Base-by-base conservation (phyloP, 2,113 vertebrate genomes). In the Ivindomyrus marchei region DNA sequence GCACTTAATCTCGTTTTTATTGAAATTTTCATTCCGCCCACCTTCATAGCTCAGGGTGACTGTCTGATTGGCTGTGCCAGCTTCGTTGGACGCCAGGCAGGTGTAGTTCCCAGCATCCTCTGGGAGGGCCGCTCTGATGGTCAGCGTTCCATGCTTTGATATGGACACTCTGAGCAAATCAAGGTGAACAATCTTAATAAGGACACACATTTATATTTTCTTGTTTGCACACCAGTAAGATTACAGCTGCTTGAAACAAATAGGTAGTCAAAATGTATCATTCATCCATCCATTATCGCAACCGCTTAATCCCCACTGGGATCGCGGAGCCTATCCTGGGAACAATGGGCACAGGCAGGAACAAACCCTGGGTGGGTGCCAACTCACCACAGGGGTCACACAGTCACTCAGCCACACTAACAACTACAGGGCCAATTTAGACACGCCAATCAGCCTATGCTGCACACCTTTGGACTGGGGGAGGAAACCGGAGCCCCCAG, bases 81-180 rank as follows among this genome's bases (percentile, higher is more conserved):
- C 94, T 1, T 92, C 89, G 0, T 96, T 99, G 93, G 93, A 83
- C 5, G 98, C 98, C 0, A 92, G 90, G 93, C 98, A 99, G 90
- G 95, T 98, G 93, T 99, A 99, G 92, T 97, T 97, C 93, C 98
- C 98, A 88, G 97, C 96, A 93, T 99, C 97, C 93, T 97, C 96
- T n/a, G 96, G 96, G 90, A 94, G 88, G 0, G 97, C 94, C 1
- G 91, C 95, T 88, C 77, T 94, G 90, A 99, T 97, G 93, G 94
- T 94, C 92, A 99, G 94, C 47, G 95, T 94, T 1, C 97, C 97
- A 85, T 96, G 90, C 4, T 94, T 93, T 4, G 91, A 94, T 90
- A 97, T 88, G 89, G 92, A 96, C 91, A 91, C 52, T 91, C 92
- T 91, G 88, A 42, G 92, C 91, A 62, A n/a, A 2, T 90, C 42